Evolutionary conservation across 2,888 invertebrate genomes (phyloP).

Genomic region (Sisyra terminalis): DNA sequence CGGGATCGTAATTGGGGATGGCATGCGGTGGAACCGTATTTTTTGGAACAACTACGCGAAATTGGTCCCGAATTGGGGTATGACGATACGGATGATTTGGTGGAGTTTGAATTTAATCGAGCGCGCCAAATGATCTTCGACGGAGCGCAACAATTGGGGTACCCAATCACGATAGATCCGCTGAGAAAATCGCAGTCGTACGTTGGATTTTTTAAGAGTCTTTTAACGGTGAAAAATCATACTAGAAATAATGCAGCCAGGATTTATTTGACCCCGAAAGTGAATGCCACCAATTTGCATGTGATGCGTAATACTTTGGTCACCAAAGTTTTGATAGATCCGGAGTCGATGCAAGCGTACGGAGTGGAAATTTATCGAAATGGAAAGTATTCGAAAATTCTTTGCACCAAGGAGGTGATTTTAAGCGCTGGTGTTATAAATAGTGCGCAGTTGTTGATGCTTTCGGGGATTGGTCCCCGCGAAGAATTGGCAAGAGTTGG

Average conservation of each 20-base stretch:
- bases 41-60: slow-evolving; percentile 73
- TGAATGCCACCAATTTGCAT: slow-evolving; percentile 31
- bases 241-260: slow-evolving; percentile 29
- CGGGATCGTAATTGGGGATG: slow-evolving; percentile 55
- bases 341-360: slow-evolving; percentile 22
- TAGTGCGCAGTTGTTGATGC: slow-evolving; percentile 64
- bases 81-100: slow-evolving; percentile 14
- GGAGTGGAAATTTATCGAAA: slow-evolving; percentile 29
- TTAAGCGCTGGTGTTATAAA: slow-evolving; percentile 47
- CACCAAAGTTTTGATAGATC: slow-evolving; percentile 28
- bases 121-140: too few species aligned
- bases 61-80: slow-evolving; percentile 62
- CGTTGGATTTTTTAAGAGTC: slow-evolving; percentile 28
- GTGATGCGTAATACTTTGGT: slow-evolving; percentile 32
- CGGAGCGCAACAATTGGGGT: too few species aligned
- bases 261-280: slow-evolving; percentile 31
- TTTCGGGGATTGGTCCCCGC: slow-evolving; percentile 39
- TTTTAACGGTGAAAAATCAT: slow-evolving; percentile 32
- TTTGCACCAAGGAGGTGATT: slow-evolving; percentile 39
- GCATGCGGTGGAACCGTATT: slow-evolving; percentile 60
- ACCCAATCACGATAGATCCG: too few species aligned
- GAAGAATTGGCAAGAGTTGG: slow-evolving; percentile 24
- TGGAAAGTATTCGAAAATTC: slow-evolving; percentile 19
- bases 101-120: too few species aligned
- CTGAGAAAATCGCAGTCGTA: too few species aligned